Evolutionary conservation across 2,797 vertebrate species (phyloP).

Genomic region (Notolepis coatsorum): DNA sequence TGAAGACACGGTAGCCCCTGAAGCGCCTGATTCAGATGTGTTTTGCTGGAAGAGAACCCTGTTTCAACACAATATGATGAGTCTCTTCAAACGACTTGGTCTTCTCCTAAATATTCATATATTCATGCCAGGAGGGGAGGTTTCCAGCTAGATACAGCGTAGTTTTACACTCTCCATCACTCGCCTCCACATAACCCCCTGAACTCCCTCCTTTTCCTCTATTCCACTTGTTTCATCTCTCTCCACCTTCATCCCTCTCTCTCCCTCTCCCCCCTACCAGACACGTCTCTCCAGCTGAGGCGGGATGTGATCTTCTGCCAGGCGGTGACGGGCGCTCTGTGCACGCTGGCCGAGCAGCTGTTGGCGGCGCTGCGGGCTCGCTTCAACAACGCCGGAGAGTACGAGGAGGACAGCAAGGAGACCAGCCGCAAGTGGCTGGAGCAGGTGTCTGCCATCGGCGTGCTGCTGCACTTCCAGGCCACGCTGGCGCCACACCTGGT

Average conservation of each 20-base stretch:
- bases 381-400: constrained; percentile 97
- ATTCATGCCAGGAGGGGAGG: no score
- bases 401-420: constrained; percentile 95
- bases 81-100: no score
- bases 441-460: constrained; percentile 91
- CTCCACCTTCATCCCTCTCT: background rate
- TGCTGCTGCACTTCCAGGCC: constrained; percentile 94
- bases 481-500: constrained; percentile 88
- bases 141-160: no score
- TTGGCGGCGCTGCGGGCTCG: constrained; percentile 89
- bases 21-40: no score
- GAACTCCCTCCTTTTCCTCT: background rate
- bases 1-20: no score
- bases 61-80: no score
- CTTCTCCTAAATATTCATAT: no score
- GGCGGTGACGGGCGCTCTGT: constrained; percentile 90
- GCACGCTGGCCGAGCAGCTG: constrained; percentile 93
- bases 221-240: background rate
- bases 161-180: background rate
- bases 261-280: constrained; percentile 64
- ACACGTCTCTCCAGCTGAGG: constrained; percentile 93
- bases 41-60: no score
- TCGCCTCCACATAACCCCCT: background rate
- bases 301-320: constrained; percentile 96
- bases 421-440: constrained; percentile 98